A percentile compares a stretch with the other conserved stretches of the same genome.
These are phyloP conservation scores for Ciconia stormi DNA, from an alignment of 2,113 vertebrate genomes.

Conservation along the genomic window DNA sequence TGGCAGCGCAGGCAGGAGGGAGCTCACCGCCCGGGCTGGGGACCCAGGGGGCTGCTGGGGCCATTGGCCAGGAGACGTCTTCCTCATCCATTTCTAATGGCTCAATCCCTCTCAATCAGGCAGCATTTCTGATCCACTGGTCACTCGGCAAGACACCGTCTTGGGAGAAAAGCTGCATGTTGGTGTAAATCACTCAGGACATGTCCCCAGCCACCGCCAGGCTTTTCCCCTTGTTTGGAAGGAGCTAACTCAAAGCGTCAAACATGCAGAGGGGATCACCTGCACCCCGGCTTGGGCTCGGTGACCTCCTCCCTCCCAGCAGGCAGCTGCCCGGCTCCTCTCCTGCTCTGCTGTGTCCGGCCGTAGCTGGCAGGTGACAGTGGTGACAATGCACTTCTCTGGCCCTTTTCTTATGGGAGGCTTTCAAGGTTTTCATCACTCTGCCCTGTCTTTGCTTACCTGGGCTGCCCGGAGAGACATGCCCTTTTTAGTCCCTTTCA, in stretches of 20 bases:
- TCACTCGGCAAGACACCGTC: neutral
- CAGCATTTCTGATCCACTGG: neutral
- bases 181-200: neutral
- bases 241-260: neutral
- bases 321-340: neutral
- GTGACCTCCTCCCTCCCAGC: neutral
- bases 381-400: neutral
- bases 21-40: fast-evolving
- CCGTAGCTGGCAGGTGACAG: neutral
- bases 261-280: neutral
- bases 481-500: neutral
- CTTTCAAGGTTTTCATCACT: neutral
- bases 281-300: fast-evolving
- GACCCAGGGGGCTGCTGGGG: neutral
- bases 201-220: fast-evolving
- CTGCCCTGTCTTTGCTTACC: neutral
- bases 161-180: neutral
- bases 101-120: neutral
- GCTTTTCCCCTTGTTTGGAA: neutral
- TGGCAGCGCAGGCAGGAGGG: neutral
- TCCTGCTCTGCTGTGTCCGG: neutral
- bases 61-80: neutral
- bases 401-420: neutral
- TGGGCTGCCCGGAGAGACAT: neutral
- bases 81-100: neutral